These are phyloP conservation scores for Gymnogyps californianus DNA, from an alignment of 2,113 vertebrate species.

Conservation along the genomic window DNA sequence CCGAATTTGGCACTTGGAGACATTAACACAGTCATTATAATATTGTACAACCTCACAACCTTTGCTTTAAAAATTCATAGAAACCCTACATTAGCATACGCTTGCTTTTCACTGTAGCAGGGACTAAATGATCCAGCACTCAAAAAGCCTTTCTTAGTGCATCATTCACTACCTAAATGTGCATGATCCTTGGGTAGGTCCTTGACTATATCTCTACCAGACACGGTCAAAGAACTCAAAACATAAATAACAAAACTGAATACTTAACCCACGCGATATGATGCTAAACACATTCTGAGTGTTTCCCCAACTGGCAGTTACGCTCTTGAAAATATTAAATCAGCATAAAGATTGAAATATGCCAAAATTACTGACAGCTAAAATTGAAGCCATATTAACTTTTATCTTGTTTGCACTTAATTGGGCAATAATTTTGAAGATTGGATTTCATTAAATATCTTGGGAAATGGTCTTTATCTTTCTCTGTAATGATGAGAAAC, in stretches of 20 bases:
- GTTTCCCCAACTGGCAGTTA: background rate
- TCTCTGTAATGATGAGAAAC: background rate
- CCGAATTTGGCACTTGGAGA: background rate
- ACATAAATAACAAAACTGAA: background rate
- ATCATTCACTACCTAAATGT: background rate
- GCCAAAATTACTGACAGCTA: background rate
- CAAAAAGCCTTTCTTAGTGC: background rate
- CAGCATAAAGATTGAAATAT: background rate
- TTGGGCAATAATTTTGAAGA: background rate
- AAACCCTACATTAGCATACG: background rate
- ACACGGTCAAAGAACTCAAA: background rate
- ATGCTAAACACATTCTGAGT: background rate
- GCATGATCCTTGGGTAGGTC: background rate
- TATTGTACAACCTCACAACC: background rate
- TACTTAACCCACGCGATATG: background rate
- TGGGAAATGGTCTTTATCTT: background rate
- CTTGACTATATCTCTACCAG: background rate
- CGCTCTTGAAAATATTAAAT: background rate
- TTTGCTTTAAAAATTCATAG: background rate
- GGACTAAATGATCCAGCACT: background rate
- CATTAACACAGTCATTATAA: background rate
- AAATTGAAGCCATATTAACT: background rate
- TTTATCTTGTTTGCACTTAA: background rate
- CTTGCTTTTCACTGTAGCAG: background rate
- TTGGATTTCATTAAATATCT: background rate